Base-by-base conservation (phyloP, 2,113 vertebrate species). In the Recurvirostra avosetta region DNA sequence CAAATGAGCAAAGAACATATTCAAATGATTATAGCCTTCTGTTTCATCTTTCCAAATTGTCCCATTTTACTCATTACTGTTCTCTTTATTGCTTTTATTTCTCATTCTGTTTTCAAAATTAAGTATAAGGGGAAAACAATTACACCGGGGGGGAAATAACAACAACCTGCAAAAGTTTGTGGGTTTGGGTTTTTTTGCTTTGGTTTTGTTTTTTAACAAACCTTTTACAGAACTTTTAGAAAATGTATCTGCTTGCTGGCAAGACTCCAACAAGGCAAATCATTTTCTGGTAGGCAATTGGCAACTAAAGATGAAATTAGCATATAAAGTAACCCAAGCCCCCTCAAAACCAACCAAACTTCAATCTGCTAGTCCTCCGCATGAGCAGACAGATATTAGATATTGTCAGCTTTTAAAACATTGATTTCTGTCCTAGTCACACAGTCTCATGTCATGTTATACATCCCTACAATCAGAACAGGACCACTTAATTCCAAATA, bases 391-490 rank as follows among this genome's bases (percentile, higher is more conserved):
- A 66, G 5, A 0, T 11, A 77, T 1, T 9, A 63, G 7, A 30
- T 5, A 11, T 2, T 58, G 2, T 16, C 12, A 29, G 6, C 12
- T 36, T 21, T 2, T 15, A 41, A 38, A 45, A 4, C 6, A 45
- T 6, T 2, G 4, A 1, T 15, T 58, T 18, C 45, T 21, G 20
- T 47, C 20, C 20, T 20, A 47, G 19, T 9, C 8, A 30, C 16
- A 11, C 10, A 6, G 4, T 9, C 32, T 45, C 3, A 5, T 3
- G 0, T 14, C 18, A 34, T 1, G 0, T 41, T 32, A 9, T 5
- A 8, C 5, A 53, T 8, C 6, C 40, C 12, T 9, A 26, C 11
- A 86, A 1, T 4, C 45, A 43, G 19, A 75, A 27, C 4, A 59
- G 8, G 6, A 15, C 1, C 3, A 29, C 26, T 34, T 3, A 16